Conservation (phyloP, 2,888 invertebrate species). For the Hirtodrosophila alboralis region DNA sequence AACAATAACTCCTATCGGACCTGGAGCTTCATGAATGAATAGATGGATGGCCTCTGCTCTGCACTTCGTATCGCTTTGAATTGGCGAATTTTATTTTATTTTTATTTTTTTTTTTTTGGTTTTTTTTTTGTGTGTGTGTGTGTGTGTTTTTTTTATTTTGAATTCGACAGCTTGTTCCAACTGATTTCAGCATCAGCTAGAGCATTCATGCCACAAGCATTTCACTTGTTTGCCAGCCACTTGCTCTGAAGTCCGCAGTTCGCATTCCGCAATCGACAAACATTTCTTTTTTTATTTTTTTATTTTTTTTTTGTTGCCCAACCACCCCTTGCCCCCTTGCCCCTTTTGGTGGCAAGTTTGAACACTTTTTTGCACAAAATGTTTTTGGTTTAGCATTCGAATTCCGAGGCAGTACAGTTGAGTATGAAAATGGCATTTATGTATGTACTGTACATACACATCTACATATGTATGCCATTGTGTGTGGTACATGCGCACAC, state of each 20-base stretch:
- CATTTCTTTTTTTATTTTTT: slow-evolving; percentile 9
- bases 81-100: slow-evolving; percentile 37
- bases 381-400: slow-evolving; percentile 73
- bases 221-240: slow-evolving; percentile 32
- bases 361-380: slow-evolving; percentile 73
- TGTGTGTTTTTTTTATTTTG: slow-evolving; percentile 45
- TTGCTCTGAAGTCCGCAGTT: slow-evolving; percentile 45
- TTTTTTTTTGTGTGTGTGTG: slow-evolving; percentile 18
- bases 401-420: slow-evolving; percentile 75
- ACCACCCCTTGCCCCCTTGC: neutral
- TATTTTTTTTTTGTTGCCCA: slow-evolving; percentile 7
- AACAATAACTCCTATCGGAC: slow-evolving; percentile 34
- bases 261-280: slow-evolving; percentile 38
- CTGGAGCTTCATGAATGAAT: slow-evolving; percentile 50
- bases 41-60: slow-evolving; percentile 54
- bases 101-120: slow-evolving; percentile 2
- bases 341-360: slow-evolving; percentile 56
- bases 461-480: slow-evolving; percentile 35
- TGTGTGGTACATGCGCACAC: slow-evolving; percentile 63
- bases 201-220: slow-evolving; percentile 45
- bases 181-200: slow-evolving; percentile 50
- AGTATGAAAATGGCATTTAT: slow-evolving; percentile 78
- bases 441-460: slow-evolving; percentile 50
- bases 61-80: slow-evolving; percentile 50
- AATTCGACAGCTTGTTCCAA: slow-evolving; percentile 69